phyloP scores from a whole-genome alignment of 2,888 invertebrate genomes.

The Ochropleura leucogaster region DNA sequence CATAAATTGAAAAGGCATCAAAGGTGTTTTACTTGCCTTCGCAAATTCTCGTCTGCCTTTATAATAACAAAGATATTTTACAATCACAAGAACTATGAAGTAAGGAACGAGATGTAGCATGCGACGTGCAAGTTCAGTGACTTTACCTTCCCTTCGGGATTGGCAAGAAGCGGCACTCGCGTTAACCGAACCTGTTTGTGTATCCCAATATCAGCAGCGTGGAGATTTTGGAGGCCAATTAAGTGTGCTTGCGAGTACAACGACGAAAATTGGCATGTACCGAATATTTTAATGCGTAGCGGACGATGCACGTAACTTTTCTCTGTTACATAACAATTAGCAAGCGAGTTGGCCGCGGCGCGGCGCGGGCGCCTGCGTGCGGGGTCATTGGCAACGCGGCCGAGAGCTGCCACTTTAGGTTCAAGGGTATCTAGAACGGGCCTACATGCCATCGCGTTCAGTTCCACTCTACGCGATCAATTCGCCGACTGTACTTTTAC shows the following conservation, averaged over 20 bases:
- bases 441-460: slow-evolving; percentile 80
- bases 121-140: slow-evolving; percentile 89
- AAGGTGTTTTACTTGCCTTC: slow-evolving; percentile 63
- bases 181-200: slow-evolving; percentile 87
- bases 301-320: slow-evolving; percentile 79
- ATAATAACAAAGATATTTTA: slow-evolving; percentile 82
- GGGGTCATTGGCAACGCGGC: slow-evolving; percentile 92
- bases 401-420: slow-evolving; percentile 90
- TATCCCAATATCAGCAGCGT: slow-evolving; percentile 82
- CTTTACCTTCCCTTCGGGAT: slow-evolving; percentile 86
- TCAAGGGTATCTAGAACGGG: slow-evolving; percentile 88
- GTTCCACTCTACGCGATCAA: slow-evolving; percentile 38
- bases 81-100: slow-evolving; percentile 88
- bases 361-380: slow-evolving; percentile 89
- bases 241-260: slow-evolving; percentile 70
- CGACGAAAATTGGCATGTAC: slow-evolving; percentile 77
- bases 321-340: slow-evolving; percentile 89
- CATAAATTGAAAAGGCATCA: slow-evolving; percentile 60
- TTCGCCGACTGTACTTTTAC: slow-evolving; percentile 29
- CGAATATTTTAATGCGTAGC: slow-evolving; percentile 77
- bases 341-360: slow-evolving; percentile 77
- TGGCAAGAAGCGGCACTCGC: slow-evolving; percentile 87
- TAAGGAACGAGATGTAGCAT: slow-evolving; percentile 84
- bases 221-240: slow-evolving; percentile 77
- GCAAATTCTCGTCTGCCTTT: slow-evolving; percentile 65